A percentile compares a stretch with the other conserved stretches of the same genome.
These are phyloP conservation scores for Epinotia ramella DNA, from an alignment of 2,888 invertebrate genomes.

Conservation along the genomic window DNA sequence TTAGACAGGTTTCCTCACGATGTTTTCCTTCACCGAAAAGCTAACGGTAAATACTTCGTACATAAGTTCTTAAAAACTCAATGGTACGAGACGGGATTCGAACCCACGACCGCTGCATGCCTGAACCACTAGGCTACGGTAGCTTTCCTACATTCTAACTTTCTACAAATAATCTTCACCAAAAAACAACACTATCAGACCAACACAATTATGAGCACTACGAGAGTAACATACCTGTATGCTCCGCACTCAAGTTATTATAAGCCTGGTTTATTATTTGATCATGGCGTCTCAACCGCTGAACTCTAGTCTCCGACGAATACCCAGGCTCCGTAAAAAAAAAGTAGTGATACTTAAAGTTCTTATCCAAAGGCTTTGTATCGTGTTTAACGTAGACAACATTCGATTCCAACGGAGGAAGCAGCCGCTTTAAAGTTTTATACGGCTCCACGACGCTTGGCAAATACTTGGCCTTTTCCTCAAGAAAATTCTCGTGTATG, in stretches of 20 bases:
- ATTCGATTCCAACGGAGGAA: conserved; percentile 55
- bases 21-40: no score
- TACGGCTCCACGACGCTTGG: conserved; percentile 65
- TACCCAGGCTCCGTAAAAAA: conserved; percentile 58
- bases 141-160: no score
- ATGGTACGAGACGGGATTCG: no score
- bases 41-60: no score
- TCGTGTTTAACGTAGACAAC: conserved; percentile 54
- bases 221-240: conserved; percentile 30
- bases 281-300: conserved; percentile 64
- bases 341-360: conserved; percentile 63
- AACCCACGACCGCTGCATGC: no score
- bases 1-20: no score
- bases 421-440: conserved; percentile 53
- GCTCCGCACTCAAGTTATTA: conserved; percentile 51
- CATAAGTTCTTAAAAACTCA: no score
- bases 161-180: no score
- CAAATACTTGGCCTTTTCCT: conserved; percentile 61
- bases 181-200: no score
- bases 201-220: neutral
- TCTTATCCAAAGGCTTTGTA: conserved; percentile 52
- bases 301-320: conserved; percentile 54
- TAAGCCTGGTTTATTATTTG: conserved; percentile 62
- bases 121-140: no score
- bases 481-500: conserved; percentile 54